Conservation (phyloP, 2,888 invertebrate species). For the Acronicta leporina region DNA sequence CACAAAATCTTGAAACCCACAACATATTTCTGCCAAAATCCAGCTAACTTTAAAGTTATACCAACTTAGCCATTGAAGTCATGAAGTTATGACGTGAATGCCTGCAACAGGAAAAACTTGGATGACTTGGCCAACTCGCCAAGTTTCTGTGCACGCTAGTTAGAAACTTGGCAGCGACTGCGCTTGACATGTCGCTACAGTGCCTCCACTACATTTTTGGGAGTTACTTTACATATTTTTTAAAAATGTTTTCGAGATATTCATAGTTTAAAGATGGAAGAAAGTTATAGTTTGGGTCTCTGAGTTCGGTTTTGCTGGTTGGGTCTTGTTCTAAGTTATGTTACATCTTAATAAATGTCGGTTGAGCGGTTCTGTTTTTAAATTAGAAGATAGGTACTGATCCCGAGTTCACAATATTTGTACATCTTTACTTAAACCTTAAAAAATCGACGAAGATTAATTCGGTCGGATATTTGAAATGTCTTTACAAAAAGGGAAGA, state of each 20-base stretch:
- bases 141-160: constrained; percentile 53
- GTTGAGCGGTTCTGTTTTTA: too few species aligned
- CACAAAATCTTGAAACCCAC: constrained; percentile 19
- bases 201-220: constrained; percentile 39
- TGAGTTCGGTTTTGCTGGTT: too few species aligned
- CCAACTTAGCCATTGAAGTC: constrained; percentile 41
- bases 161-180: constrained; percentile 44
- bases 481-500: too few species aligned
- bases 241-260: constrained; percentile 18
- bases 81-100: constrained; percentile 55
- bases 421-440: too few species aligned
- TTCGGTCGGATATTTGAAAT: too few species aligned
- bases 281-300: neutral
- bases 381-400: too few species aligned
- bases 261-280: neutral
- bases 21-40: constrained; percentile 30
- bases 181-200: constrained; percentile 36
- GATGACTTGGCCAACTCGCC: constrained; percentile 28
- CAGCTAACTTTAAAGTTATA: constrained; percentile 41
- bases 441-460: too few species aligned
- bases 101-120: constrained; percentile 55
- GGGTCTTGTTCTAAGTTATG: too few species aligned
- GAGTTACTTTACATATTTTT: constrained; percentile 38
- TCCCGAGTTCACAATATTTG: too few species aligned
- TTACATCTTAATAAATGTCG: too few species aligned